Conservation (phyloP, 92 coral and sea anemone species). For the Parazoanthus atlanticus region DNA sequence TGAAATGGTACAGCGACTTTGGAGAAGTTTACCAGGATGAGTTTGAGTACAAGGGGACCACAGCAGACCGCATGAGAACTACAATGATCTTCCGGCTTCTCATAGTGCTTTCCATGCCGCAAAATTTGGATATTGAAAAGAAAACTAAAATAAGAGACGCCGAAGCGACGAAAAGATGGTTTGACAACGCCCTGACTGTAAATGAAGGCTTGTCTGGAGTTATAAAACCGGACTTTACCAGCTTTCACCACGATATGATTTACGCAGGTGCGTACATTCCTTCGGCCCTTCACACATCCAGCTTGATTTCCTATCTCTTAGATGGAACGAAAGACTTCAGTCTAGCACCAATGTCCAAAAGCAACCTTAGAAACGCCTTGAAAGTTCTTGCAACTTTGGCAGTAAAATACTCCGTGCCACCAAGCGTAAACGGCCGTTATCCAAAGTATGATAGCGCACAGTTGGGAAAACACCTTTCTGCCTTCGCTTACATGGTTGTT, state of each 20-base stretch:
- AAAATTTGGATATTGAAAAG: conserved; percentile 31
- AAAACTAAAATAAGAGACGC: conserved; percentile 59
- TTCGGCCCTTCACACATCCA: conserved; percentile 60
- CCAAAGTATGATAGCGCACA: conserved; percentile 13
- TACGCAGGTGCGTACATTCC: conserved; percentile 73
- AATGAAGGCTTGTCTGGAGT: conserved; percentile 74
- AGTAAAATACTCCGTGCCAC: conserved; percentile 39
- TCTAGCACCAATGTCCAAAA: neutral
- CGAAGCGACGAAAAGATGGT: conserved; percentile 66
- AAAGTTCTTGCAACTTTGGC: conserved; percentile 35
- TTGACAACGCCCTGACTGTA: conserved; percentile 61
- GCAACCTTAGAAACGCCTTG: conserved; percentile 39
- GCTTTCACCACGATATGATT: conserved; percentile 75
- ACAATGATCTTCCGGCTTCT: conserved; percentile 63
- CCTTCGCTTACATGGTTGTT: conserved; percentile 45
- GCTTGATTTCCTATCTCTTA: conserved; percentile 63
- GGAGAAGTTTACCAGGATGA: conserved; percentile 73
- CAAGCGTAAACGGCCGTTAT: conserved; percentile 35
- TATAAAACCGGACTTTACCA: conserved; percentile 80
- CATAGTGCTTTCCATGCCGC: conserved; percentile 60
- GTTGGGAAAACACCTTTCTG: conserved; percentile 34
- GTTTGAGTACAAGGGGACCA: conserved; percentile 71
- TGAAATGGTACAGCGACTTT: conserved; percentile 76
- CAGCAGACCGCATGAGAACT: conserved; percentile 83
- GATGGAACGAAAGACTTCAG: conserved; percentile 55